Base-by-base conservation (phyloP, 1,140 invertebrate genomes). In the Chlorops oryzae region DNA sequence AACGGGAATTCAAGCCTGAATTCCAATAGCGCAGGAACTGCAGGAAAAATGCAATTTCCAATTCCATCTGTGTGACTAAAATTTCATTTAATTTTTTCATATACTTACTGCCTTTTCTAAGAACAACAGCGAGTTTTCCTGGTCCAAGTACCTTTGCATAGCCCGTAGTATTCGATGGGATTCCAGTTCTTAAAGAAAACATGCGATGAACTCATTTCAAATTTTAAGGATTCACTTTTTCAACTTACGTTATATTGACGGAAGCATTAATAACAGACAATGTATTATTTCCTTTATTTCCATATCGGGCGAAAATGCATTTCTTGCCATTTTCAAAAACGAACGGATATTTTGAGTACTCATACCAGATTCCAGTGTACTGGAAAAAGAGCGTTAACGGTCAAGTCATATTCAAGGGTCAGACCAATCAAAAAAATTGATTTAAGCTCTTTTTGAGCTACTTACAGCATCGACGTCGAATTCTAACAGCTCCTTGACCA, bases 351-450 rank as follows among this genome's bases (percentile, higher is more conserved):
- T 83, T 82, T 59, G 87, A 81, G 10, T 80, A 77, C 74, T 90
- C 86, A 59, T 85, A 89, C 87, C 87, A 90, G 57, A 79, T 79
- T 3, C 87, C 88, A 56, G 84, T 59, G 62, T 87, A 90, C 65
- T 67, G 23, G 4, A 50, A 47, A 51, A 42, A 42, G 35, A 35
- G 15, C 3, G 21, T 23, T n/a, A 42, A 35, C 12, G 3, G 21
- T 5, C 3, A 23, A 5, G n/a, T 23, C 5, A 22, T n/a, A 2
- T 22, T 23, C 21, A 22, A 21, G 6, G 13, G 23, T 9, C 5
- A 20, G 10, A n/a, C n/a, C 2, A 47, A 38, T 10, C 24, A 23
- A 37, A 15, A 24, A 34, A 24, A 17, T 17, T 10, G 6, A n/a
- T 21, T 35, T 34, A 23, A 46, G 2, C 20, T 12, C 18, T 35